Evolutionary conservation across 2,888 invertebrate genomes (phyloP).

Genomic region (Blera fallax): DNA sequence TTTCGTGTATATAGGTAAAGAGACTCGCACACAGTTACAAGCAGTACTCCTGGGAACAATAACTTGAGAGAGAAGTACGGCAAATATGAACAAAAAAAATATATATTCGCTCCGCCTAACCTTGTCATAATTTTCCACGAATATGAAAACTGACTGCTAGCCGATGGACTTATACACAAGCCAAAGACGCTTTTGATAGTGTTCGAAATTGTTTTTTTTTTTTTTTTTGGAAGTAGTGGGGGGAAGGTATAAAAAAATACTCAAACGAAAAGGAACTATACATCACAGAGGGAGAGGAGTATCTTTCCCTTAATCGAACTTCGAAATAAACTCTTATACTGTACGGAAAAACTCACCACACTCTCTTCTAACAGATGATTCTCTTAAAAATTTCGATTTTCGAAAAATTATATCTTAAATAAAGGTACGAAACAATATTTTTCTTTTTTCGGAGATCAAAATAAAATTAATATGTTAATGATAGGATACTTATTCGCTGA

Average conservation of each 20-base stretch:
- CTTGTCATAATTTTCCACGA: conserved; percentile 80
- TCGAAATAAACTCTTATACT: conserved; percentile 60
- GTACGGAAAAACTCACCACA: conserved; percentile 43
- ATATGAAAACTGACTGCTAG: conserved; percentile 64
- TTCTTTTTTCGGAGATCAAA: conserved; percentile 1
- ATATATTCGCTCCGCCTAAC: conserved; percentile 82
- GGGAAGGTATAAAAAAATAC: conserved; percentile 43
- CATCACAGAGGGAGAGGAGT: conserved; percentile 8
- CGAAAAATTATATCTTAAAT: conserved; percentile 6
- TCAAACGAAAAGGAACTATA: conserved; percentile 42
- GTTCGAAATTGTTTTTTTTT: conserved; percentile 26
- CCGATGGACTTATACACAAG: conserved; percentile 32
- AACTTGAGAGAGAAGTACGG: conserved; percentile 42
- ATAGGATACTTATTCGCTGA: conserved; percentile 31
- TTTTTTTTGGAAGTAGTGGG: background rate
- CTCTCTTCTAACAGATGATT: conserved; percentile 27
- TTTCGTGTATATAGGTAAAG: conserved; percentile 30
- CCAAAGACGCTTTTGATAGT: conserved; percentile 55
- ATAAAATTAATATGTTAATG: conserved; percentile 56
- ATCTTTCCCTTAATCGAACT: background rate
- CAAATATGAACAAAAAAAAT: conserved; percentile 35
- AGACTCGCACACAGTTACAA: background rate
- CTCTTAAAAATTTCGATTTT: conserved; percentile 33
- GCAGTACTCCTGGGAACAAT: conserved; percentile 36
- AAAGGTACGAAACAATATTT: conserved; percentile 1